Conservation (phyloP, 1,140 invertebrate genomes). For the Ectropis grisescens region DNA sequence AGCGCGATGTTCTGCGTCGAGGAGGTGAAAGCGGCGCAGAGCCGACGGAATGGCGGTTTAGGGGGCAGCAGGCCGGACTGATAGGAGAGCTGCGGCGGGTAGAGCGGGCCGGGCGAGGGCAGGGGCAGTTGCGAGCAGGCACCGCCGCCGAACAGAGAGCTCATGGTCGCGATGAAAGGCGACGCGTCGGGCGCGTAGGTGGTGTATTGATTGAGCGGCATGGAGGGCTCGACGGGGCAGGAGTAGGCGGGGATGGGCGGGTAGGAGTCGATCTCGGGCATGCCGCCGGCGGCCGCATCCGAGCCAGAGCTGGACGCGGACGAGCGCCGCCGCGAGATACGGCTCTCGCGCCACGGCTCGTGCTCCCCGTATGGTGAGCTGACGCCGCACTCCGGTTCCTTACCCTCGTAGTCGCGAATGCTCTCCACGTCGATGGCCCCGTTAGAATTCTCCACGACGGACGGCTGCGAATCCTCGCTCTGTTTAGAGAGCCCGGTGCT, state of each 20-base stretch:
- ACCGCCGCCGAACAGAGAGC: conserved; percentile 68
- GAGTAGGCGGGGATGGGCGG: conserved; percentile 62
- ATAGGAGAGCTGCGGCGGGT: conserved; percentile 73
- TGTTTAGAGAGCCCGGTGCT: conserved; percentile 48
- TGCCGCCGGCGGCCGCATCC: conserved; percentile 40
- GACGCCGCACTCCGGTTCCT: conserved; percentile 73
- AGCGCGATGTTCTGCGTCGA: conserved; percentile 83
- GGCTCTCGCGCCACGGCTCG: conserved; percentile 80
- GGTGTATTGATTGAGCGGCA: conserved; percentile 59
- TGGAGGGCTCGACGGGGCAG: conserved; percentile 57
- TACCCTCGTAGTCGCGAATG: conserved; percentile 73
- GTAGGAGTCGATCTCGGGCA: conserved; percentile 55
- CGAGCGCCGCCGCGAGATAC: conserved; percentile 77
- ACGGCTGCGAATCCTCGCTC: conserved; percentile 57
- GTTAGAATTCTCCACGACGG: conserved; percentile 22
- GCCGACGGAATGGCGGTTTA: conserved; percentile 54
- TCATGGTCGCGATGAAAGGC: conserved; percentile 72
- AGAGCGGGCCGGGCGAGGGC: conserved; percentile 74
- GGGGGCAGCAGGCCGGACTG: conserved; percentile 49
- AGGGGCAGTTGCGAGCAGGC: conserved; percentile 72
- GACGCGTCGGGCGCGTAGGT: conserved; percentile 67
- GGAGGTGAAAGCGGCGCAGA: conserved; percentile 82
- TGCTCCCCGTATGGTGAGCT: conserved; percentile 78
- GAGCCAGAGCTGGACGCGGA: conserved; percentile 78
- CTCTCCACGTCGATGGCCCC: conserved; percentile 45